Evolutionary conservation across 2,797 vertebrate species (phyloP).

Genomic region (Ibycter americanus): DNA sequence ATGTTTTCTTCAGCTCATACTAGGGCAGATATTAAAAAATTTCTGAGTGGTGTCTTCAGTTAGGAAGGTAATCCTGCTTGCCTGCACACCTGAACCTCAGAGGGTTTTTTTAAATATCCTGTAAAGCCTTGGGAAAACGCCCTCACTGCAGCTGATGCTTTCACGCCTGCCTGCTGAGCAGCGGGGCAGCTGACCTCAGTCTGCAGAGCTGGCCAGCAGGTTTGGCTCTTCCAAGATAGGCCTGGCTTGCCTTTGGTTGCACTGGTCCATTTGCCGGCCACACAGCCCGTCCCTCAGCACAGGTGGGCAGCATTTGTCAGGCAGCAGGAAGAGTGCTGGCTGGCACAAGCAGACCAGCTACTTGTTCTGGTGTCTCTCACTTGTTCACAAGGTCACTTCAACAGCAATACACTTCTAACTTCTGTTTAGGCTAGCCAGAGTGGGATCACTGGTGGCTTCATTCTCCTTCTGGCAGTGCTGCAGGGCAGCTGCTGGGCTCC

Average conservation of each 20-base stretch:
- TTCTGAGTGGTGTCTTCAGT: not conserved
- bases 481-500: not conserved
- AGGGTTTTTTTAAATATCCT: not conserved
- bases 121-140: not conserved
- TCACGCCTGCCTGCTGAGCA: not conserved
- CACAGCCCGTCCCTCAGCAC: fast-evolving
- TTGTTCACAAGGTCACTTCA: not conserved
- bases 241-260: not conserved
- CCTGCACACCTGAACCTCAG: not conserved
- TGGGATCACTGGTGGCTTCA: not conserved
- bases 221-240: not conserved
- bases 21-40: not conserved
- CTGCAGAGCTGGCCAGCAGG: not conserved
- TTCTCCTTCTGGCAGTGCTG: not conserved
- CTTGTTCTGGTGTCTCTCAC: not conserved
- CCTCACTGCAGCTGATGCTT: not conserved
- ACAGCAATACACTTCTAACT: not conserved
- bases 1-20: not conserved
- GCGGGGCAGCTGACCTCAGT: fast-evolving
- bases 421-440: not conserved
- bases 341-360: not conserved
- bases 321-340: not conserved
- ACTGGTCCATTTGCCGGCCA: fast-evolving
- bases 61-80: not conserved
- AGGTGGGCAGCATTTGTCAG: not conserved